Base-by-base conservation (phyloP, 2,888 invertebrate genomes). In the Opisthograptis luteolata region DNA sequence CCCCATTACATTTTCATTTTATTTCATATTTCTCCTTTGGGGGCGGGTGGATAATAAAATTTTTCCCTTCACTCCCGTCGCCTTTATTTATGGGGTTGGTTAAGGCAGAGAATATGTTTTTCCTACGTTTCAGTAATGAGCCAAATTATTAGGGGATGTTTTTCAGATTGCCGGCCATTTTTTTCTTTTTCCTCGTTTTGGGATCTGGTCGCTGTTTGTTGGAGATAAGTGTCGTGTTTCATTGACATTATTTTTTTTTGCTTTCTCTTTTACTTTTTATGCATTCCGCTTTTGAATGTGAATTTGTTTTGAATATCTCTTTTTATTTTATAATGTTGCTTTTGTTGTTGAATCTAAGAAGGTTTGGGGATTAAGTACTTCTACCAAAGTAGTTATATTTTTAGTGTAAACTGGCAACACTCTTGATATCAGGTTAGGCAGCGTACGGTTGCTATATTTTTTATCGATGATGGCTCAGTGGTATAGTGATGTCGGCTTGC, bases 1-100 rank as follows among this genome's bases (percentile, higher is more conserved):
- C 84, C 86, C 87, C 87, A 89, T 90, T 89, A 89, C 85, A 84
- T 89, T 90, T 90, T 87, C 90, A 90, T 89, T 90, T 90, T 90
- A 89, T 89, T 88, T 88, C 89, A 90, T 88, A 88, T 89, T 89
- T 83, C 88, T 87, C 89, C 86, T 85, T 82, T 73, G 66, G 78
- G 81, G 78, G 65, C 40, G 58, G 48, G 58, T 75, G 83, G 80
- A 84, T 88, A 87, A 89, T 88, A 89, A 87, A 88, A 87, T 80
- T 87, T 87, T 89, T 88, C 87, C 87, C 88, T 84, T 76, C 73
- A 73, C 76, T 60, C 76, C 76, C 78, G 70, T 77, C 83, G 76
- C 81, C 77, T 84, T 89, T 87, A 90, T 90, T 90, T 90, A 90
- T 89, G 79, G 81, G 75, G 74, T 73, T 76, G 81, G 80, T 82